phyloP scores from a whole-genome alignment of 2,888 invertebrate genomes.

The Lycia hirtaria region DNA sequence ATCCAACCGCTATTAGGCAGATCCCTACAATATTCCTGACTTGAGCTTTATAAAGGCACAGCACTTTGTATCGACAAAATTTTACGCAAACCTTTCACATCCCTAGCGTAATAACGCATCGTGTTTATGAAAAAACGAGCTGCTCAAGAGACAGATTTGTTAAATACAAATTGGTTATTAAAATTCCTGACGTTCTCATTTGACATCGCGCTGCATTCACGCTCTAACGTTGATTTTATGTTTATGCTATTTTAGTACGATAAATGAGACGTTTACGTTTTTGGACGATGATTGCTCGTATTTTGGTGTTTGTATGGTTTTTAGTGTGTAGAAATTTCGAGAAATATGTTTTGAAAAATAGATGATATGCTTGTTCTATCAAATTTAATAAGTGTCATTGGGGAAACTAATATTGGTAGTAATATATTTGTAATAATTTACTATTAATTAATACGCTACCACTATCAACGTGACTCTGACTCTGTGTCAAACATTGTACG shows the following conservation, averaged over 20 bases:
- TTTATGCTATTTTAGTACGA: conserved; percentile 29
- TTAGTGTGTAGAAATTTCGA: too few species aligned
- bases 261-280: conserved; percentile 36
- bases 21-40: too few species aligned
- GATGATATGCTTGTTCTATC: too few species aligned
- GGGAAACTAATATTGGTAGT: too few species aligned
- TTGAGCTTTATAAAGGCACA: too few species aligned
- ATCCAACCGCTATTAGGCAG: too few species aligned
- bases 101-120: conserved; percentile 32
- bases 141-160: conserved; percentile 66
- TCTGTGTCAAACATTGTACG: too few species aligned
- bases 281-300: conserved; percentile 21
- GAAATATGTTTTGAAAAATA: too few species aligned
- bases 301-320: not conserved
- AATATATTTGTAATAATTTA: too few species aligned
- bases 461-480: too few species aligned
- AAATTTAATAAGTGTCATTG: too few species aligned
- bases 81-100: conserved; percentile 12
- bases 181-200: conserved; percentile 70
- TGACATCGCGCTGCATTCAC: conserved; percentile 50
- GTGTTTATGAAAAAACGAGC: conserved; percentile 43
- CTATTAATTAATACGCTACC: too few species aligned
- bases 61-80: conserved; percentile 6
- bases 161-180: conserved; percentile 84
- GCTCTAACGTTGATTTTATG: conserved; percentile 29